Evolutionary conservation across 30 jellyfish, hydroid and myxozoan genomes (phyloP).

Genomic region (Nemopilema nomurai): DNA sequence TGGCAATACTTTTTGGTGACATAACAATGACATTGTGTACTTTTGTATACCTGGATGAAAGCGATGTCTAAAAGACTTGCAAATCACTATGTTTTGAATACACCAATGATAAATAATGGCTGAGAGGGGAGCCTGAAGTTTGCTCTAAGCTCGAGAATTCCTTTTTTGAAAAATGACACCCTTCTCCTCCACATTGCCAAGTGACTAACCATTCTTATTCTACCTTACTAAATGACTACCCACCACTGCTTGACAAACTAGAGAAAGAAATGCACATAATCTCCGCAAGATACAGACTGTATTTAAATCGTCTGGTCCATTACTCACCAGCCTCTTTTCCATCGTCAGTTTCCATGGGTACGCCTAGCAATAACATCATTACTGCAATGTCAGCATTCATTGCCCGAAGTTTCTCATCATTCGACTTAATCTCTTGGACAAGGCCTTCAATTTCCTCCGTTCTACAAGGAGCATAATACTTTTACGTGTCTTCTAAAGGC

Average conservation of each 20-base stretch:
- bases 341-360: conserved; percentile 46
- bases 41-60: no score
- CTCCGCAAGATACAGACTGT: not conserved
- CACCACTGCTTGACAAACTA: not conserved
- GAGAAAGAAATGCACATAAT: not conserved
- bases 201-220: no score
- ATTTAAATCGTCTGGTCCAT: not conserved
- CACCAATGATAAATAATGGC: no score
- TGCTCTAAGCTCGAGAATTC: no score
- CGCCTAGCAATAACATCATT: conserved; percentile 73
- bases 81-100: no score
- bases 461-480: not conserved
- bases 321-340: conserved; percentile 25
- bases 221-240: no score
- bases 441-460: conserved; percentile 72
- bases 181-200: no score
- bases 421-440: conserved; percentile 52
- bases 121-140: no score
- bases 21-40: no score
- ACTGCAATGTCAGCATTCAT: conserved; percentile 80
- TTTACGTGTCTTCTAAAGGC: not conserved
- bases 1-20: no score
- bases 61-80: no score
- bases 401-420: conserved; percentile 50
- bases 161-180: no score